Percentiles rank a stretch among this genome's conserved stretches.
These are phyloP conservation scores for Semibalanus balanoides DNA, from an alignment of 1,140 invertebrate genomes.

Conservation along the genomic window DNA sequence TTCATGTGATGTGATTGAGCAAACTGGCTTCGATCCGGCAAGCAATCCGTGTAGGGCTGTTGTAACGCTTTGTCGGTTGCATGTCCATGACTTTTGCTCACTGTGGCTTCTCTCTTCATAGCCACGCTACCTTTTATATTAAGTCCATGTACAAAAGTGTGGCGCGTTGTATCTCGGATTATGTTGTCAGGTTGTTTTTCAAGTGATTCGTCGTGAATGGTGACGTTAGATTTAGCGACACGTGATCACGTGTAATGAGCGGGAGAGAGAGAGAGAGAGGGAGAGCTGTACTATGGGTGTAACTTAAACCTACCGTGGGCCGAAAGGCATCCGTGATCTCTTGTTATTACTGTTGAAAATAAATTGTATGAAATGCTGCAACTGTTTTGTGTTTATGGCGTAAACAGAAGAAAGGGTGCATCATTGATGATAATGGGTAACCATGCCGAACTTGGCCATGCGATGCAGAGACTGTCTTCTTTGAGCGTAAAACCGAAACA, in stretches of 20 bases:
- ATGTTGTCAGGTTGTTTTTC: not conserved
- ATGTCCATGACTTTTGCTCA: slow-evolving; percentile 2
- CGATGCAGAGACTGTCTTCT: no score
- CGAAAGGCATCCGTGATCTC: not conserved
- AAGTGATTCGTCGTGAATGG: not conserved
- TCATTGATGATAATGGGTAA: no score
- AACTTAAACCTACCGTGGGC: not conserved
- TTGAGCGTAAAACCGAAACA: no score
- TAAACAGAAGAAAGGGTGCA: no score
- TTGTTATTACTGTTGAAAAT: slow-evolving; percentile 2
- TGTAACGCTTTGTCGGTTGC: slow-evolving; percentile 1
- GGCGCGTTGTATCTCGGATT: not conserved
- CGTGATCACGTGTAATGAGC: not conserved
- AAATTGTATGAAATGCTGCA: not conserved
- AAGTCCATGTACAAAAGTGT: slow-evolving; percentile 2
- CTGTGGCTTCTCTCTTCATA: not conserved
- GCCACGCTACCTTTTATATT: not conserved
- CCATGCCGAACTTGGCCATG: no score
- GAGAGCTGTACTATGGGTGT: not conserved
- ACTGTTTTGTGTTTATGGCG: no score
- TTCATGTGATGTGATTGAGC: slow-evolving; percentile 3
- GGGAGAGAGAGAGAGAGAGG: no score
- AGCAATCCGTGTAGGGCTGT: not conserved
- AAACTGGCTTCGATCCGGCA: not conserved
- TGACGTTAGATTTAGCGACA: not conserved